Evolutionary conservation across 2,888 invertebrate genomes (phyloP).

Genomic region (Drosophila aldrichi): DNA sequence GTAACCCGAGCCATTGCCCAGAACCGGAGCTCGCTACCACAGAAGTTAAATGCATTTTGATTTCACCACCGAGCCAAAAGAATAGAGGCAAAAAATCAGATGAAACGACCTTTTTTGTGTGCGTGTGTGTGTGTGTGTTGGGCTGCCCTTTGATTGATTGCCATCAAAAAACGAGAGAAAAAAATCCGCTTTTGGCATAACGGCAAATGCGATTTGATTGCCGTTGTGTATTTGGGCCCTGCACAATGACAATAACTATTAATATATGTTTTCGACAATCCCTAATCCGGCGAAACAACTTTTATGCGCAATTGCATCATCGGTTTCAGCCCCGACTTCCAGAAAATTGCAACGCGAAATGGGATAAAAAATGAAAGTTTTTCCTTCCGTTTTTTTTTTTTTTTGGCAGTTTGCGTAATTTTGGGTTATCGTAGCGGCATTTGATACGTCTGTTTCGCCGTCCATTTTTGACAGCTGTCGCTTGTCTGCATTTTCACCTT

Average conservation of each 20-base stretch:
- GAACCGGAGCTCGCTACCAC: constrained; percentile 53
- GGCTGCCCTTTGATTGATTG: constrained; percentile 74
- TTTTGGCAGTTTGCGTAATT: constrained; percentile 31
- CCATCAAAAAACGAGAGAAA: constrained; percentile 61
- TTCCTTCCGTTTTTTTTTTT: constrained; percentile 23
- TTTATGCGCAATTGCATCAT: constrained; percentile 71
- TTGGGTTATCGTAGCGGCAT: constrained; percentile 55
- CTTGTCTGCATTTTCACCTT: constrained; percentile 76
- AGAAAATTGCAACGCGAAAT: constrained; percentile 47
- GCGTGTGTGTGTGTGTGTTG: constrained; percentile 19
- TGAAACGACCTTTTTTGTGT: constrained; percentile 44
- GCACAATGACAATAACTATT: constrained; percentile 66
- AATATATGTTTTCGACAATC: constrained; percentile 77
- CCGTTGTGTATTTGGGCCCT: constrained; percentile 47
- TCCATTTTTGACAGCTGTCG: constrained; percentile 76
- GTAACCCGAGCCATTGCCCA: constrained; percentile 7
- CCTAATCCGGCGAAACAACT: constrained; percentile 62
- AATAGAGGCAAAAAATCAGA: constrained; percentile 37
- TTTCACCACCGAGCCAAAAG: constrained; percentile 55
- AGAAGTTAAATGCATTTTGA: constrained; percentile 80
- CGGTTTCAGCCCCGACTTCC: constrained; percentile 11
- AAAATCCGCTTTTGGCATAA: constrained; percentile 77
- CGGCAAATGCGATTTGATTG: constrained; percentile 77
- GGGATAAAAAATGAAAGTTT: constrained; percentile 43
- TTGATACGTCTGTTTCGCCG: constrained; percentile 60